Conservation (phyloP, 2,888 invertebrate genomes). For the Amaurobius ferox region DNA sequence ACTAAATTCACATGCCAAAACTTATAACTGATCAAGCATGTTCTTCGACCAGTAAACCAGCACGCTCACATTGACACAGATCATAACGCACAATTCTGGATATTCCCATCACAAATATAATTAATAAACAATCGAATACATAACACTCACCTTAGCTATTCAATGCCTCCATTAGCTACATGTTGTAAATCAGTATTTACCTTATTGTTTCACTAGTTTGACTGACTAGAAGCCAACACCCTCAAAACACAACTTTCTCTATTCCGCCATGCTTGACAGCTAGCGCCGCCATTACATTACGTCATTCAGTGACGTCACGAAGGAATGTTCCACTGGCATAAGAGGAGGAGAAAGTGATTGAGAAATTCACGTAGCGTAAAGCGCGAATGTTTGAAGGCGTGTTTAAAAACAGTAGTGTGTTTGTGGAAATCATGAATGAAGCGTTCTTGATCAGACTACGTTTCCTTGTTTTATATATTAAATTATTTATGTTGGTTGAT, state of each 20-base stretch:
- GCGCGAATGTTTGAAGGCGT: neutral
- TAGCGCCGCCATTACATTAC: constrained; percentile 20
- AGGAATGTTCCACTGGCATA: neutral
- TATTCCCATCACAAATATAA: no score
- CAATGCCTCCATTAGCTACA: neutral
- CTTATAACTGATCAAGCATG: no score
- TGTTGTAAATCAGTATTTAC: neutral
- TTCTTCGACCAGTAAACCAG: no score
- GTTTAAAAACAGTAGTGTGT: no score
- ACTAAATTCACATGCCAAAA: no score
- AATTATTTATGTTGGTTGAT: no score
- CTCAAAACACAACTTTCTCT: neutral
- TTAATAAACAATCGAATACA: neutral
- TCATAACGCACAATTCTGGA: no score
- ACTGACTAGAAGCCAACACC: constrained; percentile 20
- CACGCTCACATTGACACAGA: no score
- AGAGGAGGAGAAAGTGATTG: constrained; percentile 9
- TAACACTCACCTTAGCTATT: neutral
- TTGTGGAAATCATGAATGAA: constrained; percentile 3
- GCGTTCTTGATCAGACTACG: neutral
- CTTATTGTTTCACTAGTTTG: neutral
- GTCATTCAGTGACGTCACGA: constrained; percentile 11
- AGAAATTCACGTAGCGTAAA: neutral
- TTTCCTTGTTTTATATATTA: no score
- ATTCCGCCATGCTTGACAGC: constrained; percentile 24